Conservation (phyloP, 2,797 vertebrate species). For the Brachymystax lenok region DNA sequence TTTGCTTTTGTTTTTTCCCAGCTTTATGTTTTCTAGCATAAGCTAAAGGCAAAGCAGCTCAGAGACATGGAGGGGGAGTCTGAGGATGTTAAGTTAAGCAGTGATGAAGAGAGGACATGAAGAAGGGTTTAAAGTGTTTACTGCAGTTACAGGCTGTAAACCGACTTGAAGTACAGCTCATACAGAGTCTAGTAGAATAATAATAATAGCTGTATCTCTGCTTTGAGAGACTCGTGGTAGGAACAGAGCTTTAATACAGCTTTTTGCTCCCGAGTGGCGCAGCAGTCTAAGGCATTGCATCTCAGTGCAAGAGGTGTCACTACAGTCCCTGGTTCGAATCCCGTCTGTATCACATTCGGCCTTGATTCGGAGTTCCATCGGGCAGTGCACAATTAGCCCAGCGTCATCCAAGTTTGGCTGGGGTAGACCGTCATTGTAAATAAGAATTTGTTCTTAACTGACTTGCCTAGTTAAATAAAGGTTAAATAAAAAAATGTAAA, state of each 20-base stretch:
- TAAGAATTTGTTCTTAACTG: too few species aligned
- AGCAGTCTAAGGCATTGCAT: too few species aligned
- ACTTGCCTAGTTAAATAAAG: too few species aligned
- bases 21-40: constrained; percentile 62
- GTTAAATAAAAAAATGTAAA: neutral
- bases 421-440: too few species aligned
- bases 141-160: constrained; percentile 28
- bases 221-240: neutral
- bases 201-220: constrained; percentile 1
- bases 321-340: too few species aligned
- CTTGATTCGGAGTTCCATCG: too few species aligned
- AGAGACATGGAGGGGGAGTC: constrained; percentile 40
- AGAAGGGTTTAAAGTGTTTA: constrained; percentile 34
- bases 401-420: too few species aligned
- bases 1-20: constrained; percentile 61
- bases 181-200: constrained; percentile 20
- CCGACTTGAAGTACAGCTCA: constrained; percentile 22
- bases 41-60: constrained; percentile 55
- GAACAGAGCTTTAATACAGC: neutral
- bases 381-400: too few species aligned
- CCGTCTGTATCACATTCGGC: too few species aligned
- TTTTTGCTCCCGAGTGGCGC: too few species aligned
- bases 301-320: too few species aligned
- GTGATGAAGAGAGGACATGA: constrained; percentile 31
- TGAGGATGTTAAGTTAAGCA: constrained; percentile 42